Evolutionary conservation across 2,888 invertebrate genomes (phyloP).

Genomic region (Orgyia antiqua): DNA sequence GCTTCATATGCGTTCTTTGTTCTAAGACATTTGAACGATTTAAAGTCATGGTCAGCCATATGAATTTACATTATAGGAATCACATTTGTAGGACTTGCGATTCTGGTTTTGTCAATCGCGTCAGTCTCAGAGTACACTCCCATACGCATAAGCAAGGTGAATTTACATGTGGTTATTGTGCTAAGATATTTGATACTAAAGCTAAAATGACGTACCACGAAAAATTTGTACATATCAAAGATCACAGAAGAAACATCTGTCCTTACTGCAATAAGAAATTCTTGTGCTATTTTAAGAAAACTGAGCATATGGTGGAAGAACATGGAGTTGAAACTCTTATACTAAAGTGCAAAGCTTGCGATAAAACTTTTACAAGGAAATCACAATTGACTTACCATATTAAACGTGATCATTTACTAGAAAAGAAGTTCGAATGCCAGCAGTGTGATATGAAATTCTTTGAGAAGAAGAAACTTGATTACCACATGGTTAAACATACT

Average conservation of each 20-base stretch:
- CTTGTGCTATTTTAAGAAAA: slow-evolving; percentile 9
- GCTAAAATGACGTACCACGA: slow-evolving; percentile 15
- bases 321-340: slow-evolving; percentile 14
- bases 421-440: slow-evolving; percentile 14
- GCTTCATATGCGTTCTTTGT: slow-evolving; percentile 14
- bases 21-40: slow-evolving; percentile 13
- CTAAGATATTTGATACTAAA: slow-evolving; percentile 18
- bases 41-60: slow-evolving; percentile 20
- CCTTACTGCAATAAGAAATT: slow-evolving; percentile 18
- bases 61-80: slow-evolving; percentile 21
- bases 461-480: slow-evolving; percentile 7
- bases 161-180: slow-evolving; percentile 15
- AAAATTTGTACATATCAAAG: slow-evolving; percentile 14
- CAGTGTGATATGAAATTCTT: slow-evolving; percentile 19
- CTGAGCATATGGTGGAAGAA: slow-evolving; percentile 13
- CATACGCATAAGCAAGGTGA: slow-evolving; percentile 22
- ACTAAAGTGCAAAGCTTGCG: slow-evolving; percentile 19
- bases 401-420: slow-evolving; percentile 19
- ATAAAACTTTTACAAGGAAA: slow-evolving; percentile 15
- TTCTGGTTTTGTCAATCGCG: slow-evolving; percentile 51
- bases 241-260: slow-evolving; percentile 16
- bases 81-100: slow-evolving; percentile 24
- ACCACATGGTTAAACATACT: slow-evolving; percentile 22
- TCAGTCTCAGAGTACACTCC: slow-evolving; percentile 7
- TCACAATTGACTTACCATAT: slow-evolving; percentile 12